phyloP scores from a whole-genome alignment of 2,888 invertebrate species.

The Euclidia mi region DNA sequence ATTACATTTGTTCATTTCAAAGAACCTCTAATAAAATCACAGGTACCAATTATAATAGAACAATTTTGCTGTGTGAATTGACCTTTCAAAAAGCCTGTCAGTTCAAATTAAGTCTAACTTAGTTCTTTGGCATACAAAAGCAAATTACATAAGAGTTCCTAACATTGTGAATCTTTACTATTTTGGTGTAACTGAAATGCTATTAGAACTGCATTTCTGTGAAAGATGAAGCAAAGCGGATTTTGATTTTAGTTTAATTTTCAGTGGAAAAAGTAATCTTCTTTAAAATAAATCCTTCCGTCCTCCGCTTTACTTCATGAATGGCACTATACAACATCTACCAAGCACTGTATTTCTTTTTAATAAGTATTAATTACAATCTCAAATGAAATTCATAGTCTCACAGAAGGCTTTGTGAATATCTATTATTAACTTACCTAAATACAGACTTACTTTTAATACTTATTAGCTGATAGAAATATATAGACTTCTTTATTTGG shows the following conservation, averaged over 20 bases:
- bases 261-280: neutral
- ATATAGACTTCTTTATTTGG: slow-evolving; percentile 30
- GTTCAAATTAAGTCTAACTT: slow-evolving; percentile 54
- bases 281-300: neutral
- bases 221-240: slow-evolving; percentile 15
- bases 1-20: no score
- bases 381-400: slow-evolving; percentile 48
- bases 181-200: slow-evolving; percentile 31
- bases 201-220: slow-evolving; percentile 27
- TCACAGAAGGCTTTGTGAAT: slow-evolving; percentile 69
- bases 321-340: slow-evolving; percentile 56
- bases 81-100: slow-evolving; percentile 37
- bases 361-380: slow-evolving; percentile 44
- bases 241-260: neutral
- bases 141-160: slow-evolving; percentile 43
- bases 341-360: slow-evolving; percentile 46
- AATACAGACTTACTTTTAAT: slow-evolving; percentile 71
- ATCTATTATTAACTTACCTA: slow-evolving; percentile 53
- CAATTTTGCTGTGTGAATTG: slow-evolving; percentile 41
- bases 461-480: slow-evolving; percentile 44
- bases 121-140: slow-evolving; percentile 64
- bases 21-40: neutral
- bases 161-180: slow-evolving; percentile 30
- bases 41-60: neutral
- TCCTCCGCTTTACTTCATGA: slow-evolving; percentile 19